Conservation (phyloP, 2,113 vertebrate genomes). For the Erythrocercus mccallii region DNA sequence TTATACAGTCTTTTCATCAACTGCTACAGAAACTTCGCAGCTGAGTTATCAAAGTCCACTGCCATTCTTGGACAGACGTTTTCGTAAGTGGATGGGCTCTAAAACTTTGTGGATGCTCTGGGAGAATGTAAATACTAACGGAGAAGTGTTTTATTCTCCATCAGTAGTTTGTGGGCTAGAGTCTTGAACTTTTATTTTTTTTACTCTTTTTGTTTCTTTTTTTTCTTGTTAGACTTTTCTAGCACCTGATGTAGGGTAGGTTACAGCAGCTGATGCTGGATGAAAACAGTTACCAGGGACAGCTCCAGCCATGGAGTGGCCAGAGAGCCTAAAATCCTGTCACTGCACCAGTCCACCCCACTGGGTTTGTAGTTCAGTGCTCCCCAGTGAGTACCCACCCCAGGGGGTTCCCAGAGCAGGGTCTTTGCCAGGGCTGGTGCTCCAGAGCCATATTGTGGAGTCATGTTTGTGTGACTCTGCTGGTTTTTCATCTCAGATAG, state of each 20-base stretch:
- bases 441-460: background rate
- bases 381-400: background rate
- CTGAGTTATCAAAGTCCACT: background rate
- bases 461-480: background rate
- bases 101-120: background rate
- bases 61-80: background rate
- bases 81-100: background rate
- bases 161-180: background rate
- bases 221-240: background rate
- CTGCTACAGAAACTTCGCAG: background rate
- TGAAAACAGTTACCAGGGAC: background rate
- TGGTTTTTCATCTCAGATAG: background rate
- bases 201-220: background rate
- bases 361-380: background rate
- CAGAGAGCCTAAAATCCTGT: background rate
- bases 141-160: background rate
- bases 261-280: background rate
- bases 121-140: background rate
- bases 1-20: background rate
- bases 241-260: fast-evolving
- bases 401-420: background rate
- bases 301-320: background rate
- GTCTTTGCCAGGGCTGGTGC: background rate
- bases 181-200: background rate
- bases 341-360: background rate